Evolutionary conservation across 2,888 invertebrate genomes (phyloP), one percentile per base, ranked within the genome.

Genomic region (Leucozona laternaria): DNA sequence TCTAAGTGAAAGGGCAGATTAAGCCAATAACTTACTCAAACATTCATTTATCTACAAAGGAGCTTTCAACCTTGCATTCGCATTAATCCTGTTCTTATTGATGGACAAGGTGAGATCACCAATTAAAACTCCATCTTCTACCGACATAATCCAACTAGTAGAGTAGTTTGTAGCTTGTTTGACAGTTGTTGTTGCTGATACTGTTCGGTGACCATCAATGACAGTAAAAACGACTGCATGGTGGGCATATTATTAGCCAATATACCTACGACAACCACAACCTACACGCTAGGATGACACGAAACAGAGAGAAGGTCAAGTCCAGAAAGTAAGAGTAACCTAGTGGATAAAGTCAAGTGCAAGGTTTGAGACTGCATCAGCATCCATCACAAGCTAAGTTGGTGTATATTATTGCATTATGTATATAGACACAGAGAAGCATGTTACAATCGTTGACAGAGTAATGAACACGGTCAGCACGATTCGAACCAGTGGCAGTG

Each of bases 341-440:
- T 53, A 50, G 31, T 50, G 37, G 60, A 17, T 57, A 83, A 83
- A 87, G 87, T 87, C 87, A 87, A 87, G 87, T 87, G 87, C 87
- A 87, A 87, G 87, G 83, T 87, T 77, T 82, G 66, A 71, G 58
- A 73, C 84, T 85, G 84, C 84, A 81, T 72, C 85, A 53, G 66
- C 66, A 64, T 64, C 64, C 28, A 28, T 17, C 45, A 62, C 43
- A 5, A 3, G 62, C 6, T 25, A 53, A 53, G 37, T 25, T n/a
- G 37, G 10, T 10, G 22, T 40, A 13, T 2, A n/a, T 13, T 13
- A 2, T 34, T 34, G 40, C 22, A 48, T 55, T 28, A 17, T 17
- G 28, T 17, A 3, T 8, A 15, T 31, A 20, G 11, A 25, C 62
- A 43, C 17, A 57, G 15, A 37, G 37, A 2, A 37, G 37, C 60